These are phyloP conservation scores for Pogonus chalceus DNA, from an alignment of 1,140 invertebrate genomes.

Conservation along the genomic window DNA sequence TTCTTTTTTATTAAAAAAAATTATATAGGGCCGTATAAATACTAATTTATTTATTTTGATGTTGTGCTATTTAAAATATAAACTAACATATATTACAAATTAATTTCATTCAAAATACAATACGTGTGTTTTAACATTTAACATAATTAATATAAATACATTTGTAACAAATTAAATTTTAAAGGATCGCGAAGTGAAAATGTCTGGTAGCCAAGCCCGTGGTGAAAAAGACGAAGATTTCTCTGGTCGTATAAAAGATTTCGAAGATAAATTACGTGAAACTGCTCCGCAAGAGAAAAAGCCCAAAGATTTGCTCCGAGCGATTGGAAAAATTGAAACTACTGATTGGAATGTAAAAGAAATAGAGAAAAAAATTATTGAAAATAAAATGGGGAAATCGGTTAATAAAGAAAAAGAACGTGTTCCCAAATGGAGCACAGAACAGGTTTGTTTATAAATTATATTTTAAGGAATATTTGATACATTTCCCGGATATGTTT, in stretches of 20 bases:
- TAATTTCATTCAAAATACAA: too few species aligned
- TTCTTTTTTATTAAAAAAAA: too few species aligned
- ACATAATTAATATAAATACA: too few species aligned
- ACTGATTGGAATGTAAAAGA: conserved; percentile 88
- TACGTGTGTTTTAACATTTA: too few species aligned
- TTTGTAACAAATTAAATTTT: too few species aligned
- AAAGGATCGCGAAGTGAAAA: conserved; percentile 55
- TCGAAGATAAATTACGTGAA: conserved; percentile 56
- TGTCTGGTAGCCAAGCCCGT: conserved; percentile 45
- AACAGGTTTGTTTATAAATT: conserved; percentile 45
- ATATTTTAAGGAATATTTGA: neutral
- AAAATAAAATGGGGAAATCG: conserved; percentile 63
- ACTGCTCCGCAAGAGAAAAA: conserved; percentile 55
- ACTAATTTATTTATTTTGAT: too few species aligned
- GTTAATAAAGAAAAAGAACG: conserved; percentile 59
- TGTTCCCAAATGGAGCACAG: conserved; percentile 83
- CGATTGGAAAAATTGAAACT: conserved; percentile 82
- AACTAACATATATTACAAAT: too few species aligned
- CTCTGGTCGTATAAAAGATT: conserved; percentile 56
- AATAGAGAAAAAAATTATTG: conserved; percentile 82
- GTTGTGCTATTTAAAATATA: too few species aligned
- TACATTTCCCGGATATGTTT: conserved; percentile 26
- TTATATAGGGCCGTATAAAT: too few species aligned
- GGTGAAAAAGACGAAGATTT: conserved; percentile 54
- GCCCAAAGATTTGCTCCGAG: conserved; percentile 73